Percentiles rank a stretch among this genome's conserved stretches.
These are phyloP conservation scores for Globicephala melas DNA, from an alignment of 2,113 vertebrate species.

Conservation along the genomic window DNA sequence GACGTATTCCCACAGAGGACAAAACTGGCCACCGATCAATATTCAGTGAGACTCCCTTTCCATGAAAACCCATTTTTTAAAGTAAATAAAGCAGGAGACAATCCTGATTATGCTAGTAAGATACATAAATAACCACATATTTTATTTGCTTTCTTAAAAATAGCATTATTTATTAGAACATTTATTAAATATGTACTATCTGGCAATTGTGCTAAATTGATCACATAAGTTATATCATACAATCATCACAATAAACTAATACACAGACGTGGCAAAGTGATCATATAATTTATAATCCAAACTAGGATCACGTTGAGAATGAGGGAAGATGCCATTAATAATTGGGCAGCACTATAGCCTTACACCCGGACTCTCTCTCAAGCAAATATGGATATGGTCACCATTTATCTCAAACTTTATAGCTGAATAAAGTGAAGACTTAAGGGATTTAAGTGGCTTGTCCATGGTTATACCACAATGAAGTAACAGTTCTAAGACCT, in stretches of 20 bases:
- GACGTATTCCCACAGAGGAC: neutral
- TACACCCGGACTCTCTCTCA: neutral
- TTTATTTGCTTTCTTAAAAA: neutral
- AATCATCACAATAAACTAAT: neutral
- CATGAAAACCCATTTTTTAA: constrained; percentile 16
- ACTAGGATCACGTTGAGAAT: neutral
- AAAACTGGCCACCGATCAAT: constrained; percentile 36
- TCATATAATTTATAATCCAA: neutral
- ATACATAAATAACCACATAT: neutral
- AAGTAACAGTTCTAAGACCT: neutral
- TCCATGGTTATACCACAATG: neutral
- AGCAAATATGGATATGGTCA: neutral
- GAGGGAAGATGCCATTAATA: neutral
- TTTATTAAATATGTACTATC: neutral
- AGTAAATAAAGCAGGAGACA: constrained; percentile 41
- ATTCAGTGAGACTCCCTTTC: neutral
- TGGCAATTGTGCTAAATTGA: neutral
- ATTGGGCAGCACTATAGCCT: neutral
- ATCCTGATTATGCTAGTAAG: constrained; percentile 17
- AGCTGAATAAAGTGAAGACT: neutral
- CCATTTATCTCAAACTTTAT: neutral
- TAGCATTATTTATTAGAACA: neutral
- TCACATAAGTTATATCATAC: neutral
- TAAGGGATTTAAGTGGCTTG: neutral
- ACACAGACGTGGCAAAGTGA: neutral